These are phyloP conservation scores for Myiopsitta monachus DNA, from an alignment of 2,113 vertebrate species.

Conservation along the genomic window DNA sequence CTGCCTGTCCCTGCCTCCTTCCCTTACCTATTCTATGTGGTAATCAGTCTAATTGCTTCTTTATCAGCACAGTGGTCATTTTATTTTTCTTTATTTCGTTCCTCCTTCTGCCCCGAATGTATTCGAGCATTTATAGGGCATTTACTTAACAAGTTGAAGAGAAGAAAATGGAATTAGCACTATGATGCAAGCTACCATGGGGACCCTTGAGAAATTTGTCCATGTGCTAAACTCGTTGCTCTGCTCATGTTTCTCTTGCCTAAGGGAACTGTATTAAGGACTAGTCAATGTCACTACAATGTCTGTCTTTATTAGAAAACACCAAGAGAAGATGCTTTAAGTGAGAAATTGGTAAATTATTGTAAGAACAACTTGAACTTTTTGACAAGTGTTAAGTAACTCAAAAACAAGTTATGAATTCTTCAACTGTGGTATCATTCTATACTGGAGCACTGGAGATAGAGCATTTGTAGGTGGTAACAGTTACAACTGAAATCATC, in stretches of 20 bases:
- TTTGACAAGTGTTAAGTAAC: not conserved
- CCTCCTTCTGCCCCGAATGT: not conserved
- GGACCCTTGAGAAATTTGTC: not conserved
- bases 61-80: not conserved
- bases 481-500: not conserved
- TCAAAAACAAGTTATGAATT: not conserved
- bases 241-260: not conserved
- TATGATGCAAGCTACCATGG: not conserved
- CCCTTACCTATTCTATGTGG: not conserved
- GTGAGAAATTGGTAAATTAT: not conserved
- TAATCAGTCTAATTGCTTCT: not conserved
- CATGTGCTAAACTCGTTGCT: not conserved
- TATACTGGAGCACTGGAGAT: not conserved
- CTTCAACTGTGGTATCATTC: not conserved
- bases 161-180: not conserved
- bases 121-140: not conserved
- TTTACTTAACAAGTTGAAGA: not conserved
- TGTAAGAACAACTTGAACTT: not conserved
- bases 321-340: not conserved
- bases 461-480: not conserved
- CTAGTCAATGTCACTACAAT: not conserved
- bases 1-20: not conserved
- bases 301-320: not conserved
- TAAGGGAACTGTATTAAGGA: not conserved
- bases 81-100: not conserved